Percentiles rank a stretch among this genome's conserved stretches.
phyloP scores from a whole-genome alignment of 2,797 vertebrate species.

The Diplodus sargus region DNA sequence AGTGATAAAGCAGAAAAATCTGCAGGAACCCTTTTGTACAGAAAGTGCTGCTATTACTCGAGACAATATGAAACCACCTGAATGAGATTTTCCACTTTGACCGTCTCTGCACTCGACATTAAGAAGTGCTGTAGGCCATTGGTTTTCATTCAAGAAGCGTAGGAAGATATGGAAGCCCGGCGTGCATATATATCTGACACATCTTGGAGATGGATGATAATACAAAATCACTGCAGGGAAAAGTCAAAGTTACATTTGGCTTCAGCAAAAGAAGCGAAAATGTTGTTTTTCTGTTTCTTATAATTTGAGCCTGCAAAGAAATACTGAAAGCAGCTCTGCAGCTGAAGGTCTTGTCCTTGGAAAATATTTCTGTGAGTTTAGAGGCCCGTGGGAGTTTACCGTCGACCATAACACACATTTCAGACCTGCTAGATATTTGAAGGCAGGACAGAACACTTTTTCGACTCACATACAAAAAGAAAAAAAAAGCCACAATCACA shows the following conservation, averaged over 20 bases:
- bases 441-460: not conserved
- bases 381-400: not conserved
- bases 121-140: not conserved
- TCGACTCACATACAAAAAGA: too few species aligned
- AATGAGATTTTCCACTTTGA: conserved; percentile 28
- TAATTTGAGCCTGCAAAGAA: not conserved
- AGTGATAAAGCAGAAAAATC: conserved; percentile 27
- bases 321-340: not conserved
- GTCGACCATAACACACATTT: not conserved
- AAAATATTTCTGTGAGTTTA: not conserved
- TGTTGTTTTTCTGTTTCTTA: not conserved
- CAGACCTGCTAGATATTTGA: not conserved
- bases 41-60: conserved; percentile 9
- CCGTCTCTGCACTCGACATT: conserved; percentile 7
- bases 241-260: not conserved
- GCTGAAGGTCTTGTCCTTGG: not conserved
- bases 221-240: not conserved
- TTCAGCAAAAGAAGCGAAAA: not conserved
- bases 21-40: conserved; percentile 7
- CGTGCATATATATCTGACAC: not conserved
- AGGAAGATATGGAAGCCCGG: conserved; percentile 1
- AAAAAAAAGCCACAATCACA: too few species aligned
- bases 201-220: not conserved
- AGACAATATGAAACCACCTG: conserved; percentile 28
- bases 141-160: conserved; percentile 7